These are phyloP conservation scores for Anthonomus grandis DNA, from an alignment of 1,140 invertebrate species.

Conservation along the genomic window DNA sequence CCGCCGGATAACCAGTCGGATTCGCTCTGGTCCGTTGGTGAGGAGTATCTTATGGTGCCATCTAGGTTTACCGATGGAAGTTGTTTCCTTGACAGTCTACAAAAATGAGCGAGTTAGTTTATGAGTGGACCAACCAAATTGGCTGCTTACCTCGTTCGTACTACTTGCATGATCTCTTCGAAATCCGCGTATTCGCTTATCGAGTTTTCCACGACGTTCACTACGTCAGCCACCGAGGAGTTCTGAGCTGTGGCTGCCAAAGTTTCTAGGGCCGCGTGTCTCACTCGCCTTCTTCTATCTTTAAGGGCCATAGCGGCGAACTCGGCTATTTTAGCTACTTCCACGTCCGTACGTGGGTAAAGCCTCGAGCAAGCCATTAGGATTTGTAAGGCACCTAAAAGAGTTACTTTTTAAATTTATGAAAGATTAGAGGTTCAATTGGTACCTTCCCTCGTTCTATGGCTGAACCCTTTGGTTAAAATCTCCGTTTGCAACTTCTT, in stretches of 20 bases:
- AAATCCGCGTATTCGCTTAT: slow-evolving; percentile 49
- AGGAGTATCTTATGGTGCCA: slow-evolving; percentile 42
- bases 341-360: slow-evolving; percentile 78
- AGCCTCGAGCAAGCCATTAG: slow-evolving; percentile 72
- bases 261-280: slow-evolving; percentile 77
- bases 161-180: slow-evolving; percentile 52
- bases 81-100: slow-evolving; percentile 43
- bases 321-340: slow-evolving; percentile 60
- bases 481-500: slow-evolving; percentile 51
- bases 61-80: slow-evolving; percentile 42
- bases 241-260: slow-evolving; percentile 74
- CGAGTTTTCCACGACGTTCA: slow-evolving; percentile 52
- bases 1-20: slow-evolving; percentile 38
- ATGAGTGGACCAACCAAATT: neutral
- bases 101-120: neutral
- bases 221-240: slow-evolving; percentile 54
- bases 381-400: slow-evolving; percentile 66
- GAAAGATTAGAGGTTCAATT: neutral
- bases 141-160: slow-evolving; percentile 48
- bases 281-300: slow-evolving; percentile 68
- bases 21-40: slow-evolving; percentile 40
- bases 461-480: slow-evolving; percentile 23
- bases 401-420: neutral
- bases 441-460: slow-evolving; percentile 30
- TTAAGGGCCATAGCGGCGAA: slow-evolving; percentile 58